These are phyloP conservation scores for Nemoura dubitans DNA, from an alignment of 2,888 invertebrate species.

Conservation along the genomic window DNA sequence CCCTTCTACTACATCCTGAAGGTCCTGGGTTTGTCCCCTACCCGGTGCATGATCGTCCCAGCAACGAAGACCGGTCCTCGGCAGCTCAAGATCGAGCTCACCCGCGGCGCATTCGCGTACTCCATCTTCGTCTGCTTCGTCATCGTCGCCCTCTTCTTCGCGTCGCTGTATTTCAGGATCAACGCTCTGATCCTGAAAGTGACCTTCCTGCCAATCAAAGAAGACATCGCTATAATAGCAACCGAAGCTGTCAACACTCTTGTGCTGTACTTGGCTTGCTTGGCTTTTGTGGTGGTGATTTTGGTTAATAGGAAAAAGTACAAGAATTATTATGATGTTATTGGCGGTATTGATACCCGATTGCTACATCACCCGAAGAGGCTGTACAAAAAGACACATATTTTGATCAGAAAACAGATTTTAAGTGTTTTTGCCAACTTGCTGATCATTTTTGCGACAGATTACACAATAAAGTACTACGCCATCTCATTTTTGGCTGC, in stretches of 20 bases:
- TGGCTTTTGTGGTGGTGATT: neutral
- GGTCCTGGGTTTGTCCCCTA: neutral
- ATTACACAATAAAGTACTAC: neutral
- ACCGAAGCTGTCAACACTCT: neutral
- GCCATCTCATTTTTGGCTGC: neutral
- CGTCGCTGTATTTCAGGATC: neutral
- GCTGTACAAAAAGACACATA: neutral
- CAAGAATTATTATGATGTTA: neutral
- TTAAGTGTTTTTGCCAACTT: neutral
- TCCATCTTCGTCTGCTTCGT: conserved; percentile 23
- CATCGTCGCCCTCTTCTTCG: neutral
- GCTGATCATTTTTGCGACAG: neutral
- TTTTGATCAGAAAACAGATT: neutral
- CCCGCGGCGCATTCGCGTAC: neutral
- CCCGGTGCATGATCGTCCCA: neutral
- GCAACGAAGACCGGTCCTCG: neutral
- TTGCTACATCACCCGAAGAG: neutral
- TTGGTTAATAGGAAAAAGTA: neutral
- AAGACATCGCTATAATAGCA: neutral
- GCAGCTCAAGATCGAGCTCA: neutral
- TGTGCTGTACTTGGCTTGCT: neutral
- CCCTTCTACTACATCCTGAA: conserved; percentile 15
- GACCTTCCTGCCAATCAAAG: neutral
- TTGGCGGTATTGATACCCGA: neutral
- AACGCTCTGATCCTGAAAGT: neutral